A percentile compares a stretch with the other conserved stretches of the same genome.
Evolutionary conservation across 2,797 vertebrate species (phyloP).

Genomic region (Rhynchonycteris naso): DNA sequence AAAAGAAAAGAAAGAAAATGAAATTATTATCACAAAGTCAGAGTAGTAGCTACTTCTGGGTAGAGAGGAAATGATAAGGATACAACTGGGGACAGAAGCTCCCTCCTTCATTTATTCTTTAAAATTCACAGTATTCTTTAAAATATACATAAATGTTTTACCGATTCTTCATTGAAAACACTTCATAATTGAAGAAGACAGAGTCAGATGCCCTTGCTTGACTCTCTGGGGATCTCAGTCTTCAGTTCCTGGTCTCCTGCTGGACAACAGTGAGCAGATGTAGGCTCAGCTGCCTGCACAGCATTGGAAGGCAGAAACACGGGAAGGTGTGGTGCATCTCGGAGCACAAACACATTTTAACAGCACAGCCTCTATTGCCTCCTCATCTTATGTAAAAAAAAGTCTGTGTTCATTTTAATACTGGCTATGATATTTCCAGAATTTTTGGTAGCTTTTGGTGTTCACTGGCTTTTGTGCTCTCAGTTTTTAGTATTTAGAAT

Average conservation of each 20-base stretch:
- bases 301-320: not conserved
- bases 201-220: not conserved
- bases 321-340: accelerated
- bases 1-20: not conserved
- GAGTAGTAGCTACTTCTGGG: not conserved
- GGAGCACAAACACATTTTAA: not conserved
- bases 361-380: not conserved
- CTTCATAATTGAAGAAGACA: not conserved
- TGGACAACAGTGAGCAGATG: not conserved
- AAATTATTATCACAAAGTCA: not conserved
- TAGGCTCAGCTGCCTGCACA: not conserved
- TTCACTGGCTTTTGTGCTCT: not conserved
- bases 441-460: not conserved
- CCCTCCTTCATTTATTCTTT: not conserved
- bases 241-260: not conserved
- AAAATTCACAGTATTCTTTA: not conserved
- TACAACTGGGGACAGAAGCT: not conserved
- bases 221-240: not conserved
- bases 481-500: not conserved
- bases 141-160: not conserved
- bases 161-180: not conserved
- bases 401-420: not conserved
- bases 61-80: not conserved
- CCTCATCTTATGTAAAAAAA: not conserved
- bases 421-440: not conserved